phyloP scores from a whole-genome alignment of 2,888 invertebrate genomes.

The Prenolepis imparis region DNA sequence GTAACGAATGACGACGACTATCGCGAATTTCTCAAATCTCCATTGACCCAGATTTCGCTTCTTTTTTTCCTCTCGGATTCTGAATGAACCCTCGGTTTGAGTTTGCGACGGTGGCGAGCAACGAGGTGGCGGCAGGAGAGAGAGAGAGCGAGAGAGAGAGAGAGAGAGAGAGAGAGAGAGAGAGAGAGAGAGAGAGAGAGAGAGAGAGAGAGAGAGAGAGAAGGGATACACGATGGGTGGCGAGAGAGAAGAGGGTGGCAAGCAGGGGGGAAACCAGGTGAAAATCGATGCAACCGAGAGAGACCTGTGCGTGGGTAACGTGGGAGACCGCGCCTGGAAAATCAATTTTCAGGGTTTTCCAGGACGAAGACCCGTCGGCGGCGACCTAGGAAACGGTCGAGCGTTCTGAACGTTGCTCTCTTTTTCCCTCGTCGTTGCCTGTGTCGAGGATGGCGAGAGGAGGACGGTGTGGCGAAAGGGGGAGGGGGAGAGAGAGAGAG shows the following conservation, averaged over 20 bases:
- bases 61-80: constrained; percentile 67
- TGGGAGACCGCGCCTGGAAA: constrained; percentile 81
- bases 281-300: constrained; percentile 82
- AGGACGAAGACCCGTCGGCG: constrained; percentile 75
- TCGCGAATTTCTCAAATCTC: constrained; percentile 63
- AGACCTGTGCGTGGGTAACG: constrained; percentile 74
- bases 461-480: neutral
- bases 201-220: constrained; percentile 44
- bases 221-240: constrained; percentile 18
- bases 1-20: constrained; percentile 49
- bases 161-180: constrained; percentile 40
- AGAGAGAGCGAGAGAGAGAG: too few species aligned
- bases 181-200: neutral
- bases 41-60: constrained; percentile 71
- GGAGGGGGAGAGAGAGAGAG: neutral
- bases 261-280: constrained; percentile 77
- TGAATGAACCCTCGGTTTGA: constrained; percentile 72
- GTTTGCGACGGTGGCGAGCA: constrained; percentile 65
- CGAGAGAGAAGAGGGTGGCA: constrained; percentile 43
- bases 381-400: constrained; percentile 71
- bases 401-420: constrained; percentile 57
- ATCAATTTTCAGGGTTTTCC: constrained; percentile 81
- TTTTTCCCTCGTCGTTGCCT: constrained; percentile 51
- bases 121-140: constrained; percentile 45
- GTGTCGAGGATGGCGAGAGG: neutral